Evolutionary conservation across 2,113 vertebrate genomes (phyloP).

Genomic region (Jacana jacana): DNA sequence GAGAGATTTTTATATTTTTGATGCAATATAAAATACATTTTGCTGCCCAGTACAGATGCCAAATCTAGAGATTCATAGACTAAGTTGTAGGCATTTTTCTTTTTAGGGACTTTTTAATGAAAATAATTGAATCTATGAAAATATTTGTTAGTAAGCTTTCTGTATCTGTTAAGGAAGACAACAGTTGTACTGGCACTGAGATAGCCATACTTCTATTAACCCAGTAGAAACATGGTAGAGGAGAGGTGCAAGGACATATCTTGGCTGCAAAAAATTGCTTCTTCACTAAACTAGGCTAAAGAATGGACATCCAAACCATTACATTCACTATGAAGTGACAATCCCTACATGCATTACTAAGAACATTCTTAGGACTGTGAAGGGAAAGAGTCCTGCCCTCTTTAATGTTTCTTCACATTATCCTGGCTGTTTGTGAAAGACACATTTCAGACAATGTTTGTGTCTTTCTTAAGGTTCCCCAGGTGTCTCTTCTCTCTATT

Average conservation of each 20-base stretch:
- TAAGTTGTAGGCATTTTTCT: not conserved
- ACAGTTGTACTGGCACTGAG: not conserved
- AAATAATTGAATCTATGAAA: not conserved
- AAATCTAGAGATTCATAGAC: not conserved
- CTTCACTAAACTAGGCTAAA: not conserved
- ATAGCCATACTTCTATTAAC: not conserved
- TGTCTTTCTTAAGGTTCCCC: not conserved
- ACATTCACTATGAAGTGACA: not conserved
- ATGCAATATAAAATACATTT: not conserved
- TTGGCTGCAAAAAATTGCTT: not conserved
- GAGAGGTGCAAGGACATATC: not conserved
- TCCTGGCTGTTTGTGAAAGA: not conserved
- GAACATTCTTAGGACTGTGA: not conserved
- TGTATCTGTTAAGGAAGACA: not conserved
- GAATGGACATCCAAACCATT: not conserved
- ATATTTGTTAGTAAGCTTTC: not conserved
- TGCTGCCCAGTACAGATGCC: not conserved
- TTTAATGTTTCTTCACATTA: not conserved
- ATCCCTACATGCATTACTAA: not conserved
- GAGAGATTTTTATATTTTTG: not conserved
- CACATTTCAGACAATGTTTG: not conserved
- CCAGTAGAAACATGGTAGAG: not conserved
- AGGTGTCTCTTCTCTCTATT: not conserved
- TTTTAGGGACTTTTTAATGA: not conserved
- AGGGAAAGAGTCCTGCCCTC: not conserved